A percentile compares a stretch with the other conserved stretches of the same genome.
Conservation (phyloP, 2,113 vertebrate species). For the Acanthisitta chloris region DNA sequence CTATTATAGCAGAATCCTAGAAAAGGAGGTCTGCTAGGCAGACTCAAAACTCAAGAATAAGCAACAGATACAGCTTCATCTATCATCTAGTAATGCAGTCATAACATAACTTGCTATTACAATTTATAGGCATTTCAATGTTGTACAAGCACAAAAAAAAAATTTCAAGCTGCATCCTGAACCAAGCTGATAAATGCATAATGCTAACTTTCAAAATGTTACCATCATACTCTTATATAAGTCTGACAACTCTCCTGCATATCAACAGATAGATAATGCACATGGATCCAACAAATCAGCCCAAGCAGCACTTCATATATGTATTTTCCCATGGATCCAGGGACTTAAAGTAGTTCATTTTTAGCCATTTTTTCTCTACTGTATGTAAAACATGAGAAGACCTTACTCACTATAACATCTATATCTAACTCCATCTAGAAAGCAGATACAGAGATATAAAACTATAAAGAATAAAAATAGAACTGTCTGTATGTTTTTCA, state of each 20-base stretch:
- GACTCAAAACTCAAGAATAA: not conserved
- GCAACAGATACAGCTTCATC: not conserved
- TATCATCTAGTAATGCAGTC: not conserved
- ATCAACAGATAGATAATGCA: not conserved
- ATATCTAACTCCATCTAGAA: not conserved
- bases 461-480: not conserved
- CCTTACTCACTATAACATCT: not conserved
- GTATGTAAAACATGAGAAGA: not conserved
- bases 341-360: not conserved
- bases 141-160: not conserved
- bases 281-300: not conserved
- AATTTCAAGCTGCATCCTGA: not conserved
- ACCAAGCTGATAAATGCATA: not conserved
- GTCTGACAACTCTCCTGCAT: not conserved
- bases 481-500: fast-evolving
- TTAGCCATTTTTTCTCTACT: not conserved
- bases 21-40: not conserved
- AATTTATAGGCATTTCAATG: not conserved
- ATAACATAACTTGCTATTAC: not conserved
- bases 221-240: fast-evolving
- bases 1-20: not conserved
- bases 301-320: not conserved
- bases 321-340: not conserved
- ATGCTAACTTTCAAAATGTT: not conserved
- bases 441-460: not conserved